These are phyloP conservation scores for Tricholaema leucomelas DNA, from an alignment of 2,113 vertebrate species.

Conservation along the genomic window DNA sequence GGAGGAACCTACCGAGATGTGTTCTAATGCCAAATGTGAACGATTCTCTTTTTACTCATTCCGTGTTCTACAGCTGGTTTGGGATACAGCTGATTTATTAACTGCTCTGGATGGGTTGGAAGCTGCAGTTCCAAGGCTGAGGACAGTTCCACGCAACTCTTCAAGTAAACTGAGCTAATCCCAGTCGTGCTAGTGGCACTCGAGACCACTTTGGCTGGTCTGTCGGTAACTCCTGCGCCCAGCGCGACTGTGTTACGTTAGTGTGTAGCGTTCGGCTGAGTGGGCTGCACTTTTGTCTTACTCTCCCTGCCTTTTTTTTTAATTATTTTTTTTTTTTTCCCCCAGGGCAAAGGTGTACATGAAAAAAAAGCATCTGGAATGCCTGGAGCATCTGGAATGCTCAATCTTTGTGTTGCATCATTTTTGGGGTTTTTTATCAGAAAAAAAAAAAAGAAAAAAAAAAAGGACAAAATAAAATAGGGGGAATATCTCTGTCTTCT, in stretches of 20 bases:
- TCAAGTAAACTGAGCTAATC: not conserved
- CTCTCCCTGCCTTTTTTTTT: not conserved
- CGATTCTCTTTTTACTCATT: slow-evolving; percentile 42
- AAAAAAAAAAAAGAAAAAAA: not conserved
- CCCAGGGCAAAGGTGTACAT: not conserved
- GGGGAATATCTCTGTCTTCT: not conserved
- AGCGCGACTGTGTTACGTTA: not conserved
- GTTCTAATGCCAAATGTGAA: slow-evolving; percentile 47
- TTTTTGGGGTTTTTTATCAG: not conserved
- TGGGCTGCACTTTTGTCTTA: not conserved
- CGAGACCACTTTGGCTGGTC: not conserved
- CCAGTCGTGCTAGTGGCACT: not conserved
- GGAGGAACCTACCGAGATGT: slow-evolving; percentile 50
- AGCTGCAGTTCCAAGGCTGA: slow-evolving; percentile 16
- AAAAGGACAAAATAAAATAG: no score
- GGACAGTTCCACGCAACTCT: slow-evolving; percentile 25
- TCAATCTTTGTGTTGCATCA: not conserved
- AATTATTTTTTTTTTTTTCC: not conserved
- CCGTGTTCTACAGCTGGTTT: not conserved
- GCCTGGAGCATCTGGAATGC: not conserved
- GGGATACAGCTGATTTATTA: slow-evolving; percentile 39
- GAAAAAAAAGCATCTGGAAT: not conserved
- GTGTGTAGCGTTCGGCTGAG: not conserved
- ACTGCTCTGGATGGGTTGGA: not conserved
- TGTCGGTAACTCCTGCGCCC: not conserved